Evolutionary conservation across 2,888 invertebrate genomes (phyloP).

Genomic region (Neuroscelio doddi): DNA sequence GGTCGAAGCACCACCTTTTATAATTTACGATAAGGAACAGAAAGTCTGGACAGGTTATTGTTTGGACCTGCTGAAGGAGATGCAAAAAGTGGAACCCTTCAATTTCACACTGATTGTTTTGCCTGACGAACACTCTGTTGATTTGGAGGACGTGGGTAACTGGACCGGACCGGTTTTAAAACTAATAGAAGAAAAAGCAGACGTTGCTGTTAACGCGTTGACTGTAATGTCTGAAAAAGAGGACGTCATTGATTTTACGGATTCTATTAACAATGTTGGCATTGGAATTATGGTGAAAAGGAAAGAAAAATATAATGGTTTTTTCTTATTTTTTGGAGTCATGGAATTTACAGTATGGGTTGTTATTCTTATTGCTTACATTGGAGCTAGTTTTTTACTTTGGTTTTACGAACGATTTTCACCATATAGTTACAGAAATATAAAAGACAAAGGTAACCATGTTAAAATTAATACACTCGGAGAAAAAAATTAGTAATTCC

Average conservation of each 20-base stretch:
- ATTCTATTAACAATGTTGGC: constrained; percentile 94
- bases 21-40: constrained; percentile 78
- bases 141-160: constrained; percentile 81
- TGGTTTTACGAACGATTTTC: too few species aligned
- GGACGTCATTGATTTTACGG: constrained; percentile 96
- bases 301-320: too few species aligned
- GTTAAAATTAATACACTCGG: too few species aligned
- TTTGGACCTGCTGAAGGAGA: constrained; percentile 91
- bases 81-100: constrained; percentile 78
- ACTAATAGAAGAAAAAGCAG: constrained; percentile 86
- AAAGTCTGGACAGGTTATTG: constrained; percentile 83
- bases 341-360: constrained; percentile 14
- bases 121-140: too few species aligned
- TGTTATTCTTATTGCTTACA: too few species aligned
- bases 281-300: constrained; percentile 3
- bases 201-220: constrained; percentile 92
- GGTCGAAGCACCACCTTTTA: constrained; percentile 88
- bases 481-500: too few species aligned
- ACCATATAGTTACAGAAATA: too few species aligned
- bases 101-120: constrained; percentile 94
- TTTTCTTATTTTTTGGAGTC: constrained; percentile 5
- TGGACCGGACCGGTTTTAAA: constrained; percentile 89
- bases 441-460: too few species aligned
- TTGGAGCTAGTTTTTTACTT: too few species aligned
- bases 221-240: constrained; percentile 97